These are phyloP conservation scores for Spinibarbus caldwelli DNA, from an alignment of 2,797 vertebrate genomes.

Conservation along the genomic window DNA sequence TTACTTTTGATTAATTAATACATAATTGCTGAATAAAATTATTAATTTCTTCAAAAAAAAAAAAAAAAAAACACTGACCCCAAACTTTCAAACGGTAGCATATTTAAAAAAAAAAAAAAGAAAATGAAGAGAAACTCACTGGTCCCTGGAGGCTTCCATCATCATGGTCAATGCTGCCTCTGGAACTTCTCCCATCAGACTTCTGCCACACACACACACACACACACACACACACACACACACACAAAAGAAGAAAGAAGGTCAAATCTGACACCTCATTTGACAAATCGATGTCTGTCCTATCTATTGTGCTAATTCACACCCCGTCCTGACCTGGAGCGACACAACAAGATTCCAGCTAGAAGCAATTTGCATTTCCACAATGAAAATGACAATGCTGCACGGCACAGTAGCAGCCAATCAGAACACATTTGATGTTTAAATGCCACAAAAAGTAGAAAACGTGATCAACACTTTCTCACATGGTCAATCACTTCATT, in stretches of 20 bases:
- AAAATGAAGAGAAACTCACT: constrained; percentile 77
- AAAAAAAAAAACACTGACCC: no score
- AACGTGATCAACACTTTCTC: not conserved
- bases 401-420: not conserved
- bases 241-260: not conserved
- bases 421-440: not conserved
- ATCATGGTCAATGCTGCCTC: constrained; percentile 91
- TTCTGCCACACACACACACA: constrained; percentile 78
- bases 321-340: not conserved
- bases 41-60: not conserved
- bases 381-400: not conserved
- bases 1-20: not conserved
- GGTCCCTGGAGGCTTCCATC: constrained; percentile 88
- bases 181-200: constrained; percentile 92
- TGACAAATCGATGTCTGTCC: not conserved
- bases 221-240: no score
- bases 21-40: not conserved
- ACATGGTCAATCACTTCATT: not conserved
- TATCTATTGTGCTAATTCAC: not conserved
- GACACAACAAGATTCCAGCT: not conserved
- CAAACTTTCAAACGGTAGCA: not conserved
- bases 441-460: not conserved
- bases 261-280: not conserved
- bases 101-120: not conserved
- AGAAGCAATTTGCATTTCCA: not conserved